These are phyloP conservation scores for Prolemur simus DNA, from an alignment of 2,113 vertebrate genomes.

Conservation along the genomic window DNA sequence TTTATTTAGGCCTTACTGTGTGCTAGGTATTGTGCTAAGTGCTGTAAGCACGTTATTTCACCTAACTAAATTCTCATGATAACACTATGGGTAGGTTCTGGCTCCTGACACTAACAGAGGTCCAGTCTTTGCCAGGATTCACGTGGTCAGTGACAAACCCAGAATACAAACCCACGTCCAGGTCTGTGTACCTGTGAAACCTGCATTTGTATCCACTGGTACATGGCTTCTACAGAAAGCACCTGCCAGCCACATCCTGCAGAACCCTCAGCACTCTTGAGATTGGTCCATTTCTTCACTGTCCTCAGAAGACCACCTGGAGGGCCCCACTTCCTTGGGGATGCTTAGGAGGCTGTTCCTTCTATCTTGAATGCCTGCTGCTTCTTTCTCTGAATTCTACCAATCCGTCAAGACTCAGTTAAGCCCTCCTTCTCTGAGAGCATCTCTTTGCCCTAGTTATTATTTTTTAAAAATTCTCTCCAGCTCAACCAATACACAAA, in stretches of 20 bases:
- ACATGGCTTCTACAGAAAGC: not conserved
- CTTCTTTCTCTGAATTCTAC: not conserved
- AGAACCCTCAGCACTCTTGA: not conserved
- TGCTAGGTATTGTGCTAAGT: too few relatives aligned
- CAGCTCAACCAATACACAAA: not conserved
- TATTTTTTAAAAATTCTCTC: not conserved
- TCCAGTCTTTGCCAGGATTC: not conserved
- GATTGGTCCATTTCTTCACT: accelerated
- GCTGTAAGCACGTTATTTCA: not conserved
- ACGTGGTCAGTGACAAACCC: not conserved
- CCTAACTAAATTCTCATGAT: not conserved
- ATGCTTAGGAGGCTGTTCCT: not conserved
- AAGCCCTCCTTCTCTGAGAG: not conserved
- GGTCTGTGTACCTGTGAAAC: not conserved
- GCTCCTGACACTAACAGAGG: not conserved
- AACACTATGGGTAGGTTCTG: not conserved
- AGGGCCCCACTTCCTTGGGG: not conserved
- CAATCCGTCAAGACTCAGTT: not conserved
- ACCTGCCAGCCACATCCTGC: not conserved
- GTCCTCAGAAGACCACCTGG: not conserved
- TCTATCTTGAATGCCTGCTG: not conserved
- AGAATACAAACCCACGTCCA: not conserved
- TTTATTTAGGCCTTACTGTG: not conserved
- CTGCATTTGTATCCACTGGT: accelerated
- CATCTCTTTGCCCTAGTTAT: not conserved